A percentile compares a stretch with the other conserved stretches of the same genome.
Conservation (phyloP, 2,113 vertebrate species). For the Pandion haliaetus region DNA sequence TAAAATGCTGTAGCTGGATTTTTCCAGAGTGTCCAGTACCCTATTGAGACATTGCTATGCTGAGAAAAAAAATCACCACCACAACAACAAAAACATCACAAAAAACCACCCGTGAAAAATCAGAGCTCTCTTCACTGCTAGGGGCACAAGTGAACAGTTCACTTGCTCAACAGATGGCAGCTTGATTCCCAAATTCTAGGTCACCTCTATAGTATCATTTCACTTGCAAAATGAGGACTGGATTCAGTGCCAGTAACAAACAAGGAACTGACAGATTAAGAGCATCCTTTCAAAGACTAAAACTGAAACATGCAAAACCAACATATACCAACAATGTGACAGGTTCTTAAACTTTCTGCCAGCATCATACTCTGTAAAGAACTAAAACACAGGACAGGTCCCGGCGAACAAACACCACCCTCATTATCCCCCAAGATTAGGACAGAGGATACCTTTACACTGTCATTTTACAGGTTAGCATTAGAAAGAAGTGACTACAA, state of each 20-base stretch:
- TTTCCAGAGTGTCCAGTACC: neutral
- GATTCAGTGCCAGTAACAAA: neutral
- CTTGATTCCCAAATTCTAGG: constrained; percentile 31
- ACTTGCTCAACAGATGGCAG: neutral
- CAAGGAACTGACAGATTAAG: neutral
- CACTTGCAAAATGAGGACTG: neutral
- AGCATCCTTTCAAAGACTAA: neutral
- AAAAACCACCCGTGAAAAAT: neutral
- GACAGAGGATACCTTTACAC: neutral
- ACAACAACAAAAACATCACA: neutral
- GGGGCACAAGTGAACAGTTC: neutral
- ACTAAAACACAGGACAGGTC: neutral
- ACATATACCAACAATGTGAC: neutral
- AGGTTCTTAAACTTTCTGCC: neutral
- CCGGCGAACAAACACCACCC: neutral
- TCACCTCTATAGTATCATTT: neutral
- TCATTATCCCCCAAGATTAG: neutral
- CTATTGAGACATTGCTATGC: neutral
- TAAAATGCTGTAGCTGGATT: neutral
- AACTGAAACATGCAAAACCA: neutral
- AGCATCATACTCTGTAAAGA: neutral
- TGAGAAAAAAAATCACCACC: neutral
- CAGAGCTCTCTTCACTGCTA: neutral
- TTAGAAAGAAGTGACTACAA: neutral
- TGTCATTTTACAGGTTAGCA: neutral